Conservation (phyloP, 2,888 invertebrate genomes). For the Ormyrus rosae region DNA sequence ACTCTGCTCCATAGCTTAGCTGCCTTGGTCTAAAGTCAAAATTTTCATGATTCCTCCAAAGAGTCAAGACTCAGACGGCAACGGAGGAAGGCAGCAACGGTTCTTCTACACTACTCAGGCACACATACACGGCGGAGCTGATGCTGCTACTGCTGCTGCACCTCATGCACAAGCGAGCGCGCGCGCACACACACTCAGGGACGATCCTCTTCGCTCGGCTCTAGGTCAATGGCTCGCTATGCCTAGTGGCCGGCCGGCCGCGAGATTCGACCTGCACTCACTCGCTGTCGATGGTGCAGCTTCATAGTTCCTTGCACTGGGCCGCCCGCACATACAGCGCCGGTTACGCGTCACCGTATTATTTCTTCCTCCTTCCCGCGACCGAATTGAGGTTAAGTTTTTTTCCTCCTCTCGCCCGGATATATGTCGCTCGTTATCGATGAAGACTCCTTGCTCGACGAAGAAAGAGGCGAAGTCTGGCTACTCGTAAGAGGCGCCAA, state of each 20-base stretch:
- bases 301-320: background rate
- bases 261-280: background rate
- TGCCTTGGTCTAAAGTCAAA: conserved; percentile 31
- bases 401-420: conserved; percentile 6
- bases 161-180: background rate
- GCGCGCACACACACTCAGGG: conserved; percentile 14
- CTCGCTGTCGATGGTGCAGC: background rate
- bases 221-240: conserved; percentile 51
- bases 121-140: conserved; percentile 43
- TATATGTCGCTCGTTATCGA: too few species aligned
- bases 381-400: conserved; percentile 48
- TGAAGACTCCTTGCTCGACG: too few species aligned
- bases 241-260: conserved; percentile 32
- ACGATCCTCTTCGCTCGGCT: conserved; percentile 26
- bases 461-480: too few species aligned
- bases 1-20: conserved; percentile 25
- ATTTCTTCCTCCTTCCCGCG: background rate
- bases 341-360: too few species aligned
- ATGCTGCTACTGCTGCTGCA: too few species aligned
- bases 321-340: too few species aligned
- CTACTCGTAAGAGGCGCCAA: too few species aligned
- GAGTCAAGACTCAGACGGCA: too few species aligned
- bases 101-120: conserved; percentile 44
- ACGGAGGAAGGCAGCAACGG: conserved; percentile 32
- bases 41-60: too few species aligned